Conservation (phyloP, 1,140 invertebrate species). For the Musca vetustissima region DNA sequence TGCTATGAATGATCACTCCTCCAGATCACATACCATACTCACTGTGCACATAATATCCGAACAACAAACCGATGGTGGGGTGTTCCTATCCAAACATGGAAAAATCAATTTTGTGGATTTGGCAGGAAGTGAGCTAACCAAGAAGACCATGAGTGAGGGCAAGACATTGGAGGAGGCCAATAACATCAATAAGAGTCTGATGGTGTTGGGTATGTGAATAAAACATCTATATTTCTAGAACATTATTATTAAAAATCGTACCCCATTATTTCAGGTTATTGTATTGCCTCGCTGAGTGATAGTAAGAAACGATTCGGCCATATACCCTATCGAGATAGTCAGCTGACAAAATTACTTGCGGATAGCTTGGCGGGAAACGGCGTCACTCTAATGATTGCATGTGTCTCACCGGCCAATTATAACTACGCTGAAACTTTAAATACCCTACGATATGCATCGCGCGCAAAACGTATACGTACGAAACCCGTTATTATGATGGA, state of each 20-base stretch:
- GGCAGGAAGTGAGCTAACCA: constrained; percentile 92
- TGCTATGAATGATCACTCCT: constrained; percentile 95
- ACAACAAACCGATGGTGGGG: constrained; percentile 75
- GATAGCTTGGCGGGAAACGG: constrained; percentile 94
- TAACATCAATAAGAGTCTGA: constrained; percentile 94
- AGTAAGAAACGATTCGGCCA: constrained; percentile 77
- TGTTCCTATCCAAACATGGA: constrained; percentile 84
- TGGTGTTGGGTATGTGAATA: constrained; percentile 76
- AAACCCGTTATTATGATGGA: constrained; percentile 94
- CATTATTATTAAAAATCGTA: background rate
- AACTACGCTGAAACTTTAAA: constrained; percentile 90
- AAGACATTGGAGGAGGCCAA: constrained; percentile 92
- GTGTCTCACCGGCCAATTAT: constrained; percentile 80
- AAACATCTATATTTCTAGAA: background rate
- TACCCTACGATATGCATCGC: constrained; percentile 83
- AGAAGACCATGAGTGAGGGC: constrained; percentile 88
- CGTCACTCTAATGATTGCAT: constrained; percentile 94
- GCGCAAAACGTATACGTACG: constrained; percentile 85
- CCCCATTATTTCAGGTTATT: constrained; percentile 74
- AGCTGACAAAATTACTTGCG: constrained; percentile 87
- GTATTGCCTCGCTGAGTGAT: constrained; percentile 88
- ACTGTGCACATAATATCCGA: constrained; percentile 84
- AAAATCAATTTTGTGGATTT: constrained; percentile 94
- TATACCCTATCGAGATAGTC: constrained; percentile 92
- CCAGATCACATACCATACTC: constrained; percentile 92